Base-by-base conservation (phyloP, 2,888 invertebrate species). In the Globia sparganii region DNA sequence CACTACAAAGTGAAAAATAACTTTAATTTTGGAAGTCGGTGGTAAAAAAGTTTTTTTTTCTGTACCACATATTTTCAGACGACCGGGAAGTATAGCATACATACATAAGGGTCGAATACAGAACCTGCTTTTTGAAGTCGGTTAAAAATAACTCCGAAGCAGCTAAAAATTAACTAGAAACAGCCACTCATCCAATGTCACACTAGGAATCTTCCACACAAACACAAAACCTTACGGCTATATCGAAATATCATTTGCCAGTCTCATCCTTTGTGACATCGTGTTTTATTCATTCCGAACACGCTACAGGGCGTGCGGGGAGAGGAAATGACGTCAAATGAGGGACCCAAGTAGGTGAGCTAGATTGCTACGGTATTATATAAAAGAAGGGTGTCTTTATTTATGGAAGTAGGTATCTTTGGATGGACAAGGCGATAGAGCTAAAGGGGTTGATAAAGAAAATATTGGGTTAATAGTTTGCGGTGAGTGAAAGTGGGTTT, bases 271-370 rank as follows among this genome's bases (percentile, higher is more conserved):
- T 40, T 37, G 80, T 53, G 75, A 74, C 72, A 61, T 74, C 75
- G 85, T 86, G 86, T 86, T 83, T 86, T 86, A 86, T 86, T 86
- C 78, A 87, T 83, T 74, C 72, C 18, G 62, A 75, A 80, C 84
- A 78, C 62, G 67, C 53, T 37, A 66, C 68, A 4, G 9, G 4
- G 64, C 64, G 65, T 0, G 15, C 18, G 65, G 40, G 37, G 37
- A 13, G 66, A 66, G 68, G 76, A 71, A 75, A 80, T 77, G 83
- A 85, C 86, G 83, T 85, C 83, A 77, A 77, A 78, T 78, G 76
- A 80, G 77, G 74, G 71, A 72, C 64, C 66, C 75, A 75, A 85
- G 86, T 85, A 87, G 83, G 86, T 83, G 77, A 72, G 62, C 78
- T 83, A 85, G 80, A 83, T 87, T 77, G 78, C 83, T 59, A 77